A percentile compares a stretch with the other conserved stretches of the same genome.
These are phyloP conservation scores for Camponotus fellah DNA, from an alignment of 2,888 invertebrate genomes.

Conservation along the genomic window DNA sequence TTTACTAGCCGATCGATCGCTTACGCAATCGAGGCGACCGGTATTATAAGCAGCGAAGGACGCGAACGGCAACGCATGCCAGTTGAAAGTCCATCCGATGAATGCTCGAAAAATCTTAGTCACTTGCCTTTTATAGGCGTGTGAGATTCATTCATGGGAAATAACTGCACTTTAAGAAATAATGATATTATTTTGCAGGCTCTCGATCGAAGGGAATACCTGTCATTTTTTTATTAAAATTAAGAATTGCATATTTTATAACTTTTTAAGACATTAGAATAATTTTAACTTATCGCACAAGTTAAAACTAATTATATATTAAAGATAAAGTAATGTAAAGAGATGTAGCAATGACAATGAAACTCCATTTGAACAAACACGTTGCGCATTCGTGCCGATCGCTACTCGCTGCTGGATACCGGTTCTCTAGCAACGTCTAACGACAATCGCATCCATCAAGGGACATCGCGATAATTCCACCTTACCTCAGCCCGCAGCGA, in stretches of 20 bases:
- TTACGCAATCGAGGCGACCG: slow-evolving; percentile 79
- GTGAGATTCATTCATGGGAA: background rate
- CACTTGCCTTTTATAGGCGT: background rate
- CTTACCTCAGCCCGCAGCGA: slow-evolving; percentile 73
- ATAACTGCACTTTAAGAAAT: background rate
- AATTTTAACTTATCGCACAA: background rate
- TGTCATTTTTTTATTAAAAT: background rate
- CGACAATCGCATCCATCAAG: slow-evolving; percentile 85
- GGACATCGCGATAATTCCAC: slow-evolving; percentile 84
- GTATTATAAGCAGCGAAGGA: slow-evolving; percentile 82
- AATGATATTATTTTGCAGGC: background rate
- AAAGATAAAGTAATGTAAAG: background rate
- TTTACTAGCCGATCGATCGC: slow-evolving; percentile 75
- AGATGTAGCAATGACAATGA: background rate
- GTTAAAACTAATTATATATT: background rate
- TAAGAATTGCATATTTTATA: background rate
- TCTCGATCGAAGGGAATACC: background rate
- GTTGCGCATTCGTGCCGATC: slow-evolving; percentile 69
- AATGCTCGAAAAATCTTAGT: slow-evolving; percentile 11
- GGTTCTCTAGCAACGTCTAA: slow-evolving; percentile 84
- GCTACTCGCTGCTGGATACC: slow-evolving; percentile 80
- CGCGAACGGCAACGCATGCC: slow-evolving; percentile 74
- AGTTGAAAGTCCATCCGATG: slow-evolving; percentile 76
- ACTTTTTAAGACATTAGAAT: background rate
- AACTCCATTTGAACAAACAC: slow-evolving; percentile 36